Percentiles rank a stretch among this genome's conserved stretches.
These are phyloP conservation scores for Stegodyphus dumicola DNA, from an alignment of 1,140 invertebrate genomes.

Conservation along the genomic window DNA sequence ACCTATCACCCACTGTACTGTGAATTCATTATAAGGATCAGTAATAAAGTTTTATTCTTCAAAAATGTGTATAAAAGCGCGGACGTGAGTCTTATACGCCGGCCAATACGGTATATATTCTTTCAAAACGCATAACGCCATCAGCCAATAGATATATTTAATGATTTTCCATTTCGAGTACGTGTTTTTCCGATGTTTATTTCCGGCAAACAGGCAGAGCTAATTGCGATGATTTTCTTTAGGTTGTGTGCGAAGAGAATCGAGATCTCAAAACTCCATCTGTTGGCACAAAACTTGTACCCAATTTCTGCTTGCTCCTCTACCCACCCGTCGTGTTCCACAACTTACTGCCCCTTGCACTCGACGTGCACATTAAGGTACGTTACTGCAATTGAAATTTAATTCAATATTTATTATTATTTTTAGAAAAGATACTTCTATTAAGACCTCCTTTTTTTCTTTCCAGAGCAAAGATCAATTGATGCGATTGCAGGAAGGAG, in stretches of 20 bases:
- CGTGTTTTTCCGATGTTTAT: no score
- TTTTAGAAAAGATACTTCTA: no score
- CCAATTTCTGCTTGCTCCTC: conserved; percentile 79
- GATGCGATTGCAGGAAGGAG: conserved; percentile 58
- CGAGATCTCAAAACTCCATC: conserved; percentile 67
- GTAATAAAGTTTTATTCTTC: no score
- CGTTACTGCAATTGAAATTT: conserved; percentile 50
- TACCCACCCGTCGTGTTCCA: conserved; percentile 80
- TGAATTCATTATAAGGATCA: no score
- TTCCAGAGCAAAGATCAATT: conserved; percentile 52
- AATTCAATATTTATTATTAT: neutral
- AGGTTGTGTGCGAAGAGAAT: conserved; percentile 71
- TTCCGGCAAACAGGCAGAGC: no score
- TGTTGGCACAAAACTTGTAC: conserved; percentile 71
- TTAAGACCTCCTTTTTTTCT: conserved; percentile 9
- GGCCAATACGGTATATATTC: no score
- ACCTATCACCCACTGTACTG: no score
- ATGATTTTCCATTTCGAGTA: no score
- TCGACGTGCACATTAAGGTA: conserved; percentile 75
- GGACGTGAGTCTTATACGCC: no score
- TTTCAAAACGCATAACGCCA: no score
- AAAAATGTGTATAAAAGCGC: no score
- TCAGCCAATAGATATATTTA: no score
- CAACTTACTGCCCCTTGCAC: conserved; percentile 77
- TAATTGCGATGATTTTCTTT: conserved; percentile 41